phyloP scores from a whole-genome alignment of 2,888 invertebrate species.

The Pollenia labialis region DNA sequence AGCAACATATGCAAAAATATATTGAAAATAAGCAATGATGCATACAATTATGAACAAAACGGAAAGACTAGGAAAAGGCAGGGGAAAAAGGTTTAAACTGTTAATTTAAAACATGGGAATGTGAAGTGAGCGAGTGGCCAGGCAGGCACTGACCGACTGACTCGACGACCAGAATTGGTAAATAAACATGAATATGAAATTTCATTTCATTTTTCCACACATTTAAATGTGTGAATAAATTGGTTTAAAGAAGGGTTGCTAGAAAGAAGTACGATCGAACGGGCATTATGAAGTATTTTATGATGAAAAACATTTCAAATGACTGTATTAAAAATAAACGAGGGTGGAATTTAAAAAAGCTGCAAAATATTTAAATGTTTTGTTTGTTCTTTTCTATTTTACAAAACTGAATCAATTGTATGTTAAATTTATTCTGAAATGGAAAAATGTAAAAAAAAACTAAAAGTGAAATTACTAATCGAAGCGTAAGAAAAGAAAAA shows the following conservation, averaged over 20 bases:
- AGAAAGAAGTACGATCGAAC: neutral
- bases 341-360: slow-evolving; percentile 76
- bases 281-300: slow-evolving; percentile 73
- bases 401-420: slow-evolving; percentile 60
- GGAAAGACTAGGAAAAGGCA: slow-evolving; percentile 11
- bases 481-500: slow-evolving; percentile 61
- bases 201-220: slow-evolving; percentile 54
- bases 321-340: slow-evolving; percentile 71
- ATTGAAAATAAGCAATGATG: slow-evolving; percentile 69
- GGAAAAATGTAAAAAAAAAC: slow-evolving; percentile 32
- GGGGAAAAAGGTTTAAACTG: slow-evolving; percentile 73
- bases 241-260: slow-evolving; percentile 74
- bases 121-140: slow-evolving; percentile 38
- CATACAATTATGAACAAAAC: slow-evolving; percentile 64
- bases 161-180: slow-evolving; percentile 31
- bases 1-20: slow-evolving; percentile 81
- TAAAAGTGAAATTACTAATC: slow-evolving; percentile 58
- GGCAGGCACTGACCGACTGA: slow-evolving; percentile 41
- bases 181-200: slow-evolving; percentile 75
- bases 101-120: slow-evolving; percentile 70
- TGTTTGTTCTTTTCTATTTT: slow-evolving; percentile 32
- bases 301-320: slow-evolving; percentile 67
- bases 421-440: slow-evolving; percentile 72
- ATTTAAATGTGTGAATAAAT: slow-evolving; percentile 61
- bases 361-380: slow-evolving; percentile 72